phyloP scores from a whole-genome alignment of 2,113 vertebrate genomes.

The Melanerpes formicivorus region DNA sequence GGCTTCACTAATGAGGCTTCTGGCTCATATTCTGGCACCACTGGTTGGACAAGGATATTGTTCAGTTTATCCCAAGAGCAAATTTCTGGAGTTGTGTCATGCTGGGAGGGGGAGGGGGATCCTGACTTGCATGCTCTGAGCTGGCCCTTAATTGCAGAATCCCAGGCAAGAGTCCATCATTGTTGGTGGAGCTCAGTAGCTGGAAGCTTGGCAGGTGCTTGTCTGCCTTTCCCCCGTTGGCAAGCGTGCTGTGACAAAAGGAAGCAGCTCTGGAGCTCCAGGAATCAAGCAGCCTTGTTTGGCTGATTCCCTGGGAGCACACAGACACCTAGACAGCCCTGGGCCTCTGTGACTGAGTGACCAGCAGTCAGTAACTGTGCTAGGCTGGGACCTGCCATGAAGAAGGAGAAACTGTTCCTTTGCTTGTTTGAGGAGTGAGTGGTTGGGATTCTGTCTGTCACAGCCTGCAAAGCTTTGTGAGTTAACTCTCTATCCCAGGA shows the following conservation, averaged over 20 bases:
- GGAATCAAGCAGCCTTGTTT: not conserved
- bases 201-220: conserved; percentile 42
- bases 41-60: conserved; percentile 60
- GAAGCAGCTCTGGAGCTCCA: not conserved
- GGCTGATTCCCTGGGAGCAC: not conserved
- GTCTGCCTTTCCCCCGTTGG: not conserved
- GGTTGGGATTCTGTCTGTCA: not conserved
- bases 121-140: not conserved
- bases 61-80: conserved; percentile 44
- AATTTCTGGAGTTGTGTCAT: conserved; percentile 36
- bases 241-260: not conserved
- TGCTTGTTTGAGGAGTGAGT: not conserved
- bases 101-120: conserved; percentile 4
- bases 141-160: conserved; percentile 25
- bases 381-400: not conserved
- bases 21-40: conserved; percentile 50
- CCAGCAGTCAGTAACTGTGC: not conserved
- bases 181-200: not conserved
- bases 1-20: conserved; percentile 27
- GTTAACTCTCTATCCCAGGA: not conserved
- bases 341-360: not conserved
- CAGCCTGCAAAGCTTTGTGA: not conserved
- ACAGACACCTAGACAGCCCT: accelerated
- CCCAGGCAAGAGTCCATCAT: not conserved
- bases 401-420: not conserved